phyloP scores from a whole-genome alignment of 2,888 invertebrate species.

The Frankliniella fusca region DNA sequence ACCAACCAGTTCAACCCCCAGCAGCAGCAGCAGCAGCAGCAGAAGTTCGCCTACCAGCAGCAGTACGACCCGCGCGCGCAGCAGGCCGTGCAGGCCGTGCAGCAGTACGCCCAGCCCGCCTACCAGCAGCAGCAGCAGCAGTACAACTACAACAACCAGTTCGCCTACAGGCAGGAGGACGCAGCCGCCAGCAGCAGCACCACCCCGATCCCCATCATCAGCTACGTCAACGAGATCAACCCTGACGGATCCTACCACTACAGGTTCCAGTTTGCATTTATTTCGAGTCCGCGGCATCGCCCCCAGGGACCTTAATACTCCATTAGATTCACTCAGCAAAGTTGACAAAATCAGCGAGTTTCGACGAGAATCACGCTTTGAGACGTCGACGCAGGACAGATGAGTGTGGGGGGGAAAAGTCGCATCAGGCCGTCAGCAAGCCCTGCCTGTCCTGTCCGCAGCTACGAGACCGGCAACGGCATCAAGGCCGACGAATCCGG shows the following conservation, averaged over 20 bases:
- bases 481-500: slow-evolving; percentile 57
- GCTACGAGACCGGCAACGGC: slow-evolving; percentile 59
- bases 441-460: slow-evolving; percentile 36
- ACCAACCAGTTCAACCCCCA: neutral
- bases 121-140: neutral
- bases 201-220: slow-evolving; percentile 54
- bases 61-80: neutral
- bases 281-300: too few relatives aligned
- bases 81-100: neutral
- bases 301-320: too few relatives aligned
- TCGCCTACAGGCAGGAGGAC: slow-evolving; percentile 35
- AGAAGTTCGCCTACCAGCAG: neutral
- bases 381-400: neutral
- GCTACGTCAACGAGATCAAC: slow-evolving; percentile 58
- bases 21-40: slow-evolving; percentile 3
- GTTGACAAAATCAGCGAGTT: too few relatives aligned
- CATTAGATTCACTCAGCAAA: too few relatives aligned
- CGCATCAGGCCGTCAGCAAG: neutral
- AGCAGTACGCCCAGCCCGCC: neutral
- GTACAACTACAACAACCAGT: neutral
- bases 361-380: too few relatives aligned
- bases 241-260: slow-evolving; percentile 62
- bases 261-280: slow-evolving; percentile 48
- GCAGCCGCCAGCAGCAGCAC: slow-evolving; percentile 34
- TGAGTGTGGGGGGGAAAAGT: neutral